Conservation (phyloP, 2,113 vertebrate genomes). For the Amblyopsis rosae region DNA sequence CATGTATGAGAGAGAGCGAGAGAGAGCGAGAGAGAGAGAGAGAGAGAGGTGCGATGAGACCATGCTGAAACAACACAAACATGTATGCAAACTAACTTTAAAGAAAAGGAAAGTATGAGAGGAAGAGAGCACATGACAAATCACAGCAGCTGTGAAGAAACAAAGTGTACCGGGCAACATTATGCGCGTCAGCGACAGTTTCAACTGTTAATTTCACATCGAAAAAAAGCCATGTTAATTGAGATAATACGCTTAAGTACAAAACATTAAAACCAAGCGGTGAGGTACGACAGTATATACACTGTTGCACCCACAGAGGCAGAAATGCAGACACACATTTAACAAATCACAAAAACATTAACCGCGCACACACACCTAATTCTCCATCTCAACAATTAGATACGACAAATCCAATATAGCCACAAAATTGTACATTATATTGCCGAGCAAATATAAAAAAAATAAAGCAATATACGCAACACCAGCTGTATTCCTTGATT, state of each 20-base stretch:
- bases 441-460: neutral
- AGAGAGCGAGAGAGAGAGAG: neutral
- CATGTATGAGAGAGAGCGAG: neutral
- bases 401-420: neutral
- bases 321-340: too few species aligned
- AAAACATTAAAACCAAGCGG: neutral
- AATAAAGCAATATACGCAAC: too few species aligned
- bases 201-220: constrained; percentile 13
- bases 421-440: neutral
- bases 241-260: neutral
- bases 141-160: neutral
- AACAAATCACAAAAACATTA: too few species aligned
- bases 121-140: neutral
- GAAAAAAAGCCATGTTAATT: constrained; percentile 21
- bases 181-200: neutral
- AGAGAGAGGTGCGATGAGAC: neutral
- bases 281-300: neutral
- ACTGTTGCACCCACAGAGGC: neutral
- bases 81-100: neutral
- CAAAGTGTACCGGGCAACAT: too few species aligned
- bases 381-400: neutral
- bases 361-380: neutral
- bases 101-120: constrained; percentile 5
- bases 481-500: neutral
- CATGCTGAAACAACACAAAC: too few species aligned